A percentile compares a stretch with the other conserved stretches of the same genome.
phyloP scores from a whole-genome alignment of 2,888 invertebrate species.

The Cerastoderma edule region DNA sequence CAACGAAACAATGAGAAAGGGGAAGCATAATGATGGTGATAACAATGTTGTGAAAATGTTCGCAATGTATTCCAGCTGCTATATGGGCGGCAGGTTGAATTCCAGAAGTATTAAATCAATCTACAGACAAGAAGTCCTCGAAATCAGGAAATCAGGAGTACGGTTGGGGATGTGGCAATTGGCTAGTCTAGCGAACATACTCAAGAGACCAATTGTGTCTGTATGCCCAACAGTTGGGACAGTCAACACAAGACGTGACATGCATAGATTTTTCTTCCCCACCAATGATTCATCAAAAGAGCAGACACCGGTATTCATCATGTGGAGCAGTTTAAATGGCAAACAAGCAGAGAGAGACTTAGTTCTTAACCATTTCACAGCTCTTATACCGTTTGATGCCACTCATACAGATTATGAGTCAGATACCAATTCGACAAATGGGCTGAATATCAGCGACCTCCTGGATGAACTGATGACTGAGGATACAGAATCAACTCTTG shows the following conservation, averaged over 20 bases:
- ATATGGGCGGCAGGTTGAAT: slow-evolving; percentile 9
- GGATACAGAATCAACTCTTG: slow-evolving; percentile 18
- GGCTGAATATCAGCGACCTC: slow-evolving; percentile 8
- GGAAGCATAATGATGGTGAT: slow-evolving; percentile 1
- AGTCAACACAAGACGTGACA: background rate
- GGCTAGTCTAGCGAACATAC: slow-evolving; percentile 21
- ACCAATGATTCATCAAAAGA: background rate
- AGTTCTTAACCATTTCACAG: slow-evolving; percentile 26
- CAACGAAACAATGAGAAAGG: slow-evolving; percentile 17
- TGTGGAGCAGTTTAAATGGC: slow-evolving; percentile 30
- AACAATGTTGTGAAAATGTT: slow-evolving; percentile 30
- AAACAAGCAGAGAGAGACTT: slow-evolving; percentile 22
- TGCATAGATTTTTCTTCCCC: slow-evolving; percentile 25
- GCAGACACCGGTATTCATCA: slow-evolving; percentile 14
- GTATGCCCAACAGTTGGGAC: slow-evolving; percentile 16
- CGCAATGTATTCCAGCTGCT: slow-evolving; percentile 17
- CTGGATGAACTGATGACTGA: slow-evolving; percentile 19
- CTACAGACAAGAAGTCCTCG: slow-evolving; percentile 7
- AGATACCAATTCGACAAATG: slow-evolving; percentile 20
- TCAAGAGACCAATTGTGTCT: slow-evolving; percentile 15
- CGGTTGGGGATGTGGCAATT: slow-evolving; percentile 27
- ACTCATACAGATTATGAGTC: slow-evolving; percentile 24
- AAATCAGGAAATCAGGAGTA: slow-evolving; percentile 12
- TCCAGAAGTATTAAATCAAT: slow-evolving; percentile 1
- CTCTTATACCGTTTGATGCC: slow-evolving; percentile 23